A percentile compares a stretch with the other conserved stretches of the same genome.
phyloP scores from a whole-genome alignment of 2,888 invertebrate species.

The Pseudolycoriella hygida region DNA sequence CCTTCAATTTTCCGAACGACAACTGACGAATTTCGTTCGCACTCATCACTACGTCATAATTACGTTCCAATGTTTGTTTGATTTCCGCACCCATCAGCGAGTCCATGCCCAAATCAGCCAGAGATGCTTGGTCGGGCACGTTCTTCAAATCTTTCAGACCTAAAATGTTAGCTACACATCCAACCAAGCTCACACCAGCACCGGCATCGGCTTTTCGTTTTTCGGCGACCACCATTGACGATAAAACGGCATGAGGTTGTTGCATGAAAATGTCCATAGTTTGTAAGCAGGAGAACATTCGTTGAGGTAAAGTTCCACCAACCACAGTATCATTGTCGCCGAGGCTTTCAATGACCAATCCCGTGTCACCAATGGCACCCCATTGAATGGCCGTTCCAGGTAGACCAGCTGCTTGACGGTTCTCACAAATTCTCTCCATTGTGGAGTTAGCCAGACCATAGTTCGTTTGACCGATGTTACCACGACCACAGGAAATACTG shows the following conservation, averaged over 20 bases:
- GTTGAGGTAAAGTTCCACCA: conserved; percentile 90
- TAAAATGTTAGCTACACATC: conserved; percentile 74
- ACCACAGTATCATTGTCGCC: conserved; percentile 80
- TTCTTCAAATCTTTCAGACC: conserved; percentile 75
- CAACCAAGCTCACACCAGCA: conserved; percentile 45
- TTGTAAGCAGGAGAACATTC: conserved; percentile 80
- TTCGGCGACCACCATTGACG: conserved; percentile 76
- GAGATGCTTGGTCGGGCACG: conserved; percentile 53
- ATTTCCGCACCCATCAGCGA: conserved; percentile 98
- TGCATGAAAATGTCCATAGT: conserved; percentile 82
- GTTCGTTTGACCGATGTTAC: conserved; percentile 91
- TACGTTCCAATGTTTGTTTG: conserved; percentile 85
- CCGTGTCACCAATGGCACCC: conserved; percentile 98
- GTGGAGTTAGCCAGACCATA: conserved; percentile 94
- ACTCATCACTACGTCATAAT: conserved; percentile 76
- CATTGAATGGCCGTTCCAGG: conserved; percentile 90
- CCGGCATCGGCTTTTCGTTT: conserved; percentile 45
- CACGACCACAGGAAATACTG: conserved; percentile 90
- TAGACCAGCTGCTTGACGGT: conserved; percentile 61
- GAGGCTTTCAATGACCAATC: conserved; percentile 77
- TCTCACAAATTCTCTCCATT: conserved; percentile 91
- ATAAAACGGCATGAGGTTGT: conserved; percentile 65
- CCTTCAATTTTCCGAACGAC: conserved; percentile 56
- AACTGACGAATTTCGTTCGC: conserved; percentile 80
- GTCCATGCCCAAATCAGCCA: conserved; percentile 95